phyloP scores from a whole-genome alignment of 1,140 invertebrate genomes.

The Octopus sinensis region DNA sequence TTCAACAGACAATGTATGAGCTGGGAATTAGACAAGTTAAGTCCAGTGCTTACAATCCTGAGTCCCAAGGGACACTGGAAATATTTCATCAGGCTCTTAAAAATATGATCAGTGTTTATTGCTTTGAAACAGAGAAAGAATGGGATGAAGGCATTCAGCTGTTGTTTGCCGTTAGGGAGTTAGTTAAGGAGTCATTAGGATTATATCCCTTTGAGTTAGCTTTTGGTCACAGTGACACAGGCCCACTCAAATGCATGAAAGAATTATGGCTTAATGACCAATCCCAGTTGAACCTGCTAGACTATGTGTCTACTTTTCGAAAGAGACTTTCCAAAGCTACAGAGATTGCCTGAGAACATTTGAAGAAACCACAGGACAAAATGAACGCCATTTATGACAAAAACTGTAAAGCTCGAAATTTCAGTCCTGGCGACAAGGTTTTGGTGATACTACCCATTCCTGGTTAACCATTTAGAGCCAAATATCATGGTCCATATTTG shows the following conservation, averaged over 20 bases:
- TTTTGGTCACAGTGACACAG: background rate
- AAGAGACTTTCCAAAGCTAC: no score
- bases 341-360: no score
- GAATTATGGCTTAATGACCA: background rate
- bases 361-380: no score
- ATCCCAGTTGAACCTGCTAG: background rate
- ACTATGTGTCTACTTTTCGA: no score
- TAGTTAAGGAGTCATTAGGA: background rate
- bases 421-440: no score
- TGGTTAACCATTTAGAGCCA: no score
- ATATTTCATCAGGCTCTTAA: conserved; percentile 13
- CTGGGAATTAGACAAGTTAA: conserved; percentile 1
- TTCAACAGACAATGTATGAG: conserved; percentile 8
- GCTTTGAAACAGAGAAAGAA: background rate
- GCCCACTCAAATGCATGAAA: background rate
- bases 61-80: conserved; percentile 17
- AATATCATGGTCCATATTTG: no score
- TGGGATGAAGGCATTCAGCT: background rate
- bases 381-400: no score
- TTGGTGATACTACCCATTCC: no score
- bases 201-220: background rate
- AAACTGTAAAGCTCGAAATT: no score
- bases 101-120: conserved; percentile 1
- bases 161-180: background rate
- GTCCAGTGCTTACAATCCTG: background rate